Conservation (phyloP, 2,113 vertebrate species). For the Ammodytes dubius region DNA sequence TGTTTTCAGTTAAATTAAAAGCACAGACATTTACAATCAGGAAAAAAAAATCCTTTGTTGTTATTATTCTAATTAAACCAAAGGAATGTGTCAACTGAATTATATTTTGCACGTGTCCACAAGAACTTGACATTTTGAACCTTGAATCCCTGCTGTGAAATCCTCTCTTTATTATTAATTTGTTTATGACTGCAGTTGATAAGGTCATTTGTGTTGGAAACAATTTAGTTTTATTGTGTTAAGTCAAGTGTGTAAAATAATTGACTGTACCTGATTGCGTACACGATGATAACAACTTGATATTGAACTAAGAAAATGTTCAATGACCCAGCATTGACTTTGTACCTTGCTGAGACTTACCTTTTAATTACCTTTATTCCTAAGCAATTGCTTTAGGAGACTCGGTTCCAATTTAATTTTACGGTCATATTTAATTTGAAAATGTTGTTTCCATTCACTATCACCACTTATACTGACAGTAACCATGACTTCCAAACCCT, state of each 20-base stretch:
- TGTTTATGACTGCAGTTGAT: neutral
- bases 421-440: neutral
- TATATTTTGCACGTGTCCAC: neutral
- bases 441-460: neutral
- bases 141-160: neutral
- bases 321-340: neutral
- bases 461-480: conserved; percentile 31
- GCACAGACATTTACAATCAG: too few relatives aligned
- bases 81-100: neutral
- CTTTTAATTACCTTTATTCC: neutral
- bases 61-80: neutral
- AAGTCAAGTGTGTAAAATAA: neutral
- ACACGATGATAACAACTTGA: too few relatives aligned
- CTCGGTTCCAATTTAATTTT: neutral
- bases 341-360: neutral
- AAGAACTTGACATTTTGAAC: neutral
- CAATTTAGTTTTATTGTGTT: neutral
- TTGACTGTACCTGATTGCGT: neutral
- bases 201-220: neutral
- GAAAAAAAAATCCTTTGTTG: too few relatives aligned
- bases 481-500: neutral
- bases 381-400: neutral
- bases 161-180: neutral
- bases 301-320: too few relatives aligned
- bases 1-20: neutral